Percentiles rank a stretch among this genome's conserved stretches.
These are phyloP conservation scores for Agelaius phoeniceus DNA, from an alignment of 2,113 vertebrate species.

Conservation along the genomic window DNA sequence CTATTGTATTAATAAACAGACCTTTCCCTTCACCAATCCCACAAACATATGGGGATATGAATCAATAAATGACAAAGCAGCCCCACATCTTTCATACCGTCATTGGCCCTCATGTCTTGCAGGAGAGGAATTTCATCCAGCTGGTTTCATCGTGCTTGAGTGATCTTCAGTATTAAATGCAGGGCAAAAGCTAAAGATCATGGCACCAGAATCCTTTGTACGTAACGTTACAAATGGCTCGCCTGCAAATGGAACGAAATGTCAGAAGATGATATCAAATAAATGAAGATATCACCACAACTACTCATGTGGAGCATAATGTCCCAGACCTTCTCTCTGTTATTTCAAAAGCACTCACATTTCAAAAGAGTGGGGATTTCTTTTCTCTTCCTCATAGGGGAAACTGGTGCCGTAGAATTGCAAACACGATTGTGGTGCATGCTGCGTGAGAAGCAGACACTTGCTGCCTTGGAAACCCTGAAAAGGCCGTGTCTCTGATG, in stretches of 20 bases:
- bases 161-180: neutral
- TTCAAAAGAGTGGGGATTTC: neutral
- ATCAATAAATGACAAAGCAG: conserved; percentile 32
- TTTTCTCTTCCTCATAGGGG: neutral
- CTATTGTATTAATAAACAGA: conserved; percentile 2
- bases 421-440: neutral
- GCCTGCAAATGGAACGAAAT: neutral
- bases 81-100: neutral
- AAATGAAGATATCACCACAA: conserved; percentile 32
- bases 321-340: conserved; percentile 15
- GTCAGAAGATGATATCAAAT: conserved; percentile 16
- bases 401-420: neutral
- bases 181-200: conserved; percentile 51
- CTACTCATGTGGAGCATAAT: conserved; percentile 21
- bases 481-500: conserved; percentile 4
- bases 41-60: neutral
- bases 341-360: conserved; percentile 33
- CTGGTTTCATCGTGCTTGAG: neutral
- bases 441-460: conserved; percentile 41
- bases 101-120: neutral
- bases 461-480: conserved; percentile 68
- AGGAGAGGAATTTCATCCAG: conserved; percentile 31
- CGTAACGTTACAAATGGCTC: neutral
- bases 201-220: neutral
- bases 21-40: neutral